phyloP scores from a whole-genome alignment of 2,113 vertebrate genomes.

The Cyanistes caeruleus region DNA sequence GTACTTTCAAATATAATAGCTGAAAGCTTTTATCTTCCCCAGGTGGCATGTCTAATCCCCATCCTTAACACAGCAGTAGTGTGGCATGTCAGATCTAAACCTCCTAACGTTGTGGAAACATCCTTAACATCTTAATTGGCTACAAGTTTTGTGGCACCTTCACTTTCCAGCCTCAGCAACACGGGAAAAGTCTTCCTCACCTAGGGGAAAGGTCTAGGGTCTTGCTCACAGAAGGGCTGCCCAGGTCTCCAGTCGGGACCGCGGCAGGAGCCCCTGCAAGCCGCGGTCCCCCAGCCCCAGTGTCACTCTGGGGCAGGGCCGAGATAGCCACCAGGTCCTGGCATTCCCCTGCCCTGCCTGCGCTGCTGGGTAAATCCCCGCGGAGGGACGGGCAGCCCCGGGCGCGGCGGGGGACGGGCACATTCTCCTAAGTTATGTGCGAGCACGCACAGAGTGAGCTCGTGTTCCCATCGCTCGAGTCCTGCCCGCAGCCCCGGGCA shows the following conservation, averaged over 20 bases:
- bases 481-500: not conserved
- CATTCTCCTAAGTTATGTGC: rapidly evolving
- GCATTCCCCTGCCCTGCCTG: too few species aligned
- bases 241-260: not conserved
- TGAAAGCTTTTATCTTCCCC: not conserved
- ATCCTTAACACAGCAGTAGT: not conserved
- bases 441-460: rapidly evolving
- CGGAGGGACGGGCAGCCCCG: not conserved
- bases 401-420: not conserved
- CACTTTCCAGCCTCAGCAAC: not conserved
- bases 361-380: not conserved
- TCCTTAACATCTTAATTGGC: not conserved
- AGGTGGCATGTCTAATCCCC: not conserved
- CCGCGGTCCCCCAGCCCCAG: too few species aligned
- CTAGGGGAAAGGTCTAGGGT: rapidly evolving
- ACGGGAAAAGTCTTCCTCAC: not conserved
- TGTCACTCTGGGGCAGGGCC: rapidly evolving
- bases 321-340: rapidly evolving
- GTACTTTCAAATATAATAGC: not conserved
- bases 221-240: not conserved
- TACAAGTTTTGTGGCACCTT: not conserved
- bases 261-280: rapidly evolving
- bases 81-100: not conserved
- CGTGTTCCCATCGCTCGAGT: rapidly evolving
- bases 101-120: not conserved